A percentile compares a stretch with the other conserved stretches of the same genome.
Conservation (phyloP, 2,113 vertebrate genomes). For the Trinectes maculatus region DNA sequence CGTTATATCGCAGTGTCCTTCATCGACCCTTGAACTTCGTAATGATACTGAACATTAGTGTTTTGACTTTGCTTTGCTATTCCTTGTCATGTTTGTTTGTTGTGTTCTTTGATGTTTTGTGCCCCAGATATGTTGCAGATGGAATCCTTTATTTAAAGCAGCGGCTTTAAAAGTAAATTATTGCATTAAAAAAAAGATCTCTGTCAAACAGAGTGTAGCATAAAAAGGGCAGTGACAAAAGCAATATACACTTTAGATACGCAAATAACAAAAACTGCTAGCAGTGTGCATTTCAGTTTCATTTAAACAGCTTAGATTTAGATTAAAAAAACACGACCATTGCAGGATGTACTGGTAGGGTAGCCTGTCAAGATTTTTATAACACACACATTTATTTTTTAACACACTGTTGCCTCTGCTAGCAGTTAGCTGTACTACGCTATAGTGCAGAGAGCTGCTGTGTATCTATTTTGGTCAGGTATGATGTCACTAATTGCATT, state of each 20-base stretch:
- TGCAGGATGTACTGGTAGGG: constrained; percentile 13
- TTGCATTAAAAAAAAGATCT: constrained; percentile 49
- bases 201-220: constrained; percentile 75
- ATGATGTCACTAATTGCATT: constrained; percentile 41
- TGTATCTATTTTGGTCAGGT: constrained; percentile 35
- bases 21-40: constrained; percentile 88
- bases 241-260: constrained; percentile 14
- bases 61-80: constrained; percentile 30
- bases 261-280: constrained; percentile 7
- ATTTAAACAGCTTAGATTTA: background rate
- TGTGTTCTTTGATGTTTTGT: constrained; percentile 8
- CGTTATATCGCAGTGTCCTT: constrained; percentile 98
- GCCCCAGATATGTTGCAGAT: constrained; percentile 29
- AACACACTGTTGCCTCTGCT: constrained; percentile 36
- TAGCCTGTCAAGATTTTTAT: constrained; percentile 18
- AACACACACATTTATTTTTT: too few relatives aligned
- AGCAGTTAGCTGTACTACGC: constrained; percentile 10
- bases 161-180: constrained; percentile 52
- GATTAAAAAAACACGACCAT: background rate
- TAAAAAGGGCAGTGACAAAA: constrained; percentile 27
- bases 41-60: constrained; percentile 10
- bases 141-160: constrained; percentile 40
- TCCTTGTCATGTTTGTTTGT: constrained; percentile 12
- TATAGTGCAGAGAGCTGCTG: constrained; percentile 9
- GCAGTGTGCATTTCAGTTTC: background rate